Percentiles rank a stretch among this genome's conserved stretches.
These are phyloP conservation scores for Sinohyriopsis cumingii DNA, from an alignment of 2,888 invertebrate genomes.

Conservation along the genomic window DNA sequence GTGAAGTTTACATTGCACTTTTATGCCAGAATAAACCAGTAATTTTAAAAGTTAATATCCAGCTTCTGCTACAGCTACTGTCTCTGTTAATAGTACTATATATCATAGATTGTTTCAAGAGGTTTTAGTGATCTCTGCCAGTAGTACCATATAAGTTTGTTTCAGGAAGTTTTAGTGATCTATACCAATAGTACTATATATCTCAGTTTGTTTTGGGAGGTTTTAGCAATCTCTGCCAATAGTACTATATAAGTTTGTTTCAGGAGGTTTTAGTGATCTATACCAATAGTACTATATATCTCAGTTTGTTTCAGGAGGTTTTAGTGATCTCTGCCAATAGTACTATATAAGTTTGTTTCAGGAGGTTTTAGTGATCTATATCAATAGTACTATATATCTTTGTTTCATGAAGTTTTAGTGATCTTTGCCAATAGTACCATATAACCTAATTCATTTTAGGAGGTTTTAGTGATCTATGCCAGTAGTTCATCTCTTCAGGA, in stretches of 20 bases:
- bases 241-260: not conserved
- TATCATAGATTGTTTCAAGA: not conserved
- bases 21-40: too few species aligned
- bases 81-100: too few species aligned
- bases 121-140: not conserved
- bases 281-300: too few species aligned
- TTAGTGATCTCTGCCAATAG: not conserved
- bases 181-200: too few species aligned
- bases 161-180: slow-evolving; percentile 1
- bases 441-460: not conserved
- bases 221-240: not conserved
- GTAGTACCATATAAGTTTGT: not conserved
- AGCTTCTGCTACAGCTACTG: too few species aligned
- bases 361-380: slow-evolving; percentile 1
- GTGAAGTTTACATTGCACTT: too few species aligned
- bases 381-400: too few species aligned
- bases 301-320: slow-evolving; percentile 1
- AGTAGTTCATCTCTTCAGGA: slow-evolving; percentile 4
- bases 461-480: not conserved
- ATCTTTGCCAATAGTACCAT: too few species aligned
- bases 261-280: slow-evolving; percentile 1
- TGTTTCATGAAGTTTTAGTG: slow-evolving; percentile 1
- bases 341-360: not conserved
- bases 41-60: too few species aligned
- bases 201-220: slow-evolving; percentile 1